Base-by-base conservation (phyloP, 2,113 vertebrate species). In the Nerophis lumbriciformis region DNA sequence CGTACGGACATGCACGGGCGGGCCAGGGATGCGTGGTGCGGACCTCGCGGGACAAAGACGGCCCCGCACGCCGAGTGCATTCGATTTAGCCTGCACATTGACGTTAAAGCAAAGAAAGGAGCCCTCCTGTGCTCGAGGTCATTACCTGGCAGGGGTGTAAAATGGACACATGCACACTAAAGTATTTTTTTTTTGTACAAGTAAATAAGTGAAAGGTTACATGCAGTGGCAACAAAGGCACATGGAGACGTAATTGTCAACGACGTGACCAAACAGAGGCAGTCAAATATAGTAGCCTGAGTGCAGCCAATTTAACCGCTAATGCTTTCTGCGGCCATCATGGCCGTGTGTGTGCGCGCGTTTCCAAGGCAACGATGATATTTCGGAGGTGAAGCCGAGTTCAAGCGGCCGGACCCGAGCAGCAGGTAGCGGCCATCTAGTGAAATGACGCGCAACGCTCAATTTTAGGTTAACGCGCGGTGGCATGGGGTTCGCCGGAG, bases 271-370 rank as follows among this genome's bases (percentile, higher is more conserved):
- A 83, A 77, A 80, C 75, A 75, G 61, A 70, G 64, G 74, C 65
- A 64, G 80, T 80, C 82, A 78, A 79, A 85, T 80, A 78, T 64
- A 82, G 72, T 64, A 82, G 74, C 69, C 75, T 67, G 82, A 88
- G 79, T 73, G 77, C 69, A 81, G 75, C 76, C 87, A 83, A 87
- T 88, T 83, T 82, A 80, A 74, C 66, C 76, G 68, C 52, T 87
- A 86, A 88, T 88, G 85, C 85, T 73, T 78, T 82, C 66, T 81
- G 83, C 73, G 70, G 60, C 76, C 85, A 86, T 88, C 81, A 85
- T 76, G 79, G 71, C 79, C 59, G 72, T 78, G 62, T 69, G 59
- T 69, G 57, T 54, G 54, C 16, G 62, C 48, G 50, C 57, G 37
- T 44, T 82, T 85, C 87, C 81, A 87, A 66, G 77, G 83, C 81